phyloP scores from a whole-genome alignment of 2,113 vertebrate genomes.

The Carassius carassius region DNA sequence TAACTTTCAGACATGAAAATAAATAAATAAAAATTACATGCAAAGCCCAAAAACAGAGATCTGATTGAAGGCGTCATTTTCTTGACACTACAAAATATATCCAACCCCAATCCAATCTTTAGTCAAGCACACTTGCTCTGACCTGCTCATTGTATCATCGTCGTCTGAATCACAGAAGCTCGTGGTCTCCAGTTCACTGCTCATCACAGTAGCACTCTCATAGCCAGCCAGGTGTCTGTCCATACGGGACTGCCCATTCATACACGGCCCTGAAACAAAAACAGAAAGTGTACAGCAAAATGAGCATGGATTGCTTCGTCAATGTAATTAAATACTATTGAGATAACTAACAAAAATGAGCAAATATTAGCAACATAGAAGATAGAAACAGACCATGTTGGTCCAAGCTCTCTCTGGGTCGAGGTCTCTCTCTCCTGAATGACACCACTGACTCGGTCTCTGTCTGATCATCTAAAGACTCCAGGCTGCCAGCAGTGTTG shows the following conservation, averaged over 20 bases:
- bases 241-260: conserved; percentile 78
- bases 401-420: conserved; percentile 82
- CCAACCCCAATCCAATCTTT: not conserved
- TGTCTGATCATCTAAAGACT: conserved; percentile 87
- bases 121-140: not conserved
- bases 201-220: conserved; percentile 87
- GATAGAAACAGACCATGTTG: conserved; percentile 46
- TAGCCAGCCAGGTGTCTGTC: conserved; percentile 87
- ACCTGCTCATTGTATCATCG: conserved; percentile 90
- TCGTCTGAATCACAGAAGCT: conserved; percentile 89
- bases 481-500: conserved; percentile 84
- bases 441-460: conserved; percentile 88
- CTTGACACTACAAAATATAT: not conserved
- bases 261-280: conserved; percentile 66
- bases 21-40: too few species aligned
- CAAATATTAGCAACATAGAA: not conserved
- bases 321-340: not conserved
- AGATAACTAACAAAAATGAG: not conserved
- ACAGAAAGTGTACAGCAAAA: not conserved
- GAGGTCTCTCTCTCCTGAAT: conserved; percentile 82
- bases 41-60: not conserved
- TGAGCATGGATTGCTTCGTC: not conserved
- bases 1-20: not conserved
- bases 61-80: not conserved
- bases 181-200: conserved; percentile 88